These are phyloP conservation scores for Clavelina lepadiformis DNA, from an alignment of 23 tunicate genomes.

Conservation along the genomic window DNA sequence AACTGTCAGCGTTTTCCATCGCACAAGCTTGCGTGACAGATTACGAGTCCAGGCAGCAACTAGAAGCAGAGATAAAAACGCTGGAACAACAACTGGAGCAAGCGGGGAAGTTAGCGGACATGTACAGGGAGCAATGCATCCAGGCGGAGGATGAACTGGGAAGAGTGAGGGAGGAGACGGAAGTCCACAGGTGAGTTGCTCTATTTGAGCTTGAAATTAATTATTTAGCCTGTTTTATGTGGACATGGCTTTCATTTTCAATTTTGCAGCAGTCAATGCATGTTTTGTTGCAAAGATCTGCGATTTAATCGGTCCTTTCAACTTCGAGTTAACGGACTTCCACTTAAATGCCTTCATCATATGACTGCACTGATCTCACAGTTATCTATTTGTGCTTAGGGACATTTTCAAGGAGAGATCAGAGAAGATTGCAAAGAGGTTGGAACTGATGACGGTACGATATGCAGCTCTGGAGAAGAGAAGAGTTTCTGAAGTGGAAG, in stretches of 20 bases:
- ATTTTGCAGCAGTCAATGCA: too few species aligned
- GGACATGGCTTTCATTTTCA: too few species aligned
- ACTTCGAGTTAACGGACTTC: too few species aligned
- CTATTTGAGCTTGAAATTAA: background rate
- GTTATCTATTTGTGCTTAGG: too few species aligned
- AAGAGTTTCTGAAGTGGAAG: slow-evolving; percentile 84
- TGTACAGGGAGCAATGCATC: slow-evolving; percentile 97
- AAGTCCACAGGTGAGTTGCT: slow-evolving; percentile 56
- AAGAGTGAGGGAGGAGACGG: slow-evolving; percentile 73
- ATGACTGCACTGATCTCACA: too few species aligned
- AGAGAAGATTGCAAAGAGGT: slow-evolving; percentile 75
- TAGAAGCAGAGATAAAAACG: slow-evolving; percentile 63
- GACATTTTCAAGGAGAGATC: slow-evolving; percentile 86
- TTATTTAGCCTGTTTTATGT: too few species aligned
- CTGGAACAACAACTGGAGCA: slow-evolving; percentile 73
- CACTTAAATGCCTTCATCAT: too few species aligned
- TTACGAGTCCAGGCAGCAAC: slow-evolving; percentile 61
- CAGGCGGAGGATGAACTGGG: slow-evolving; percentile 85
- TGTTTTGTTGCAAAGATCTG: too few species aligned
- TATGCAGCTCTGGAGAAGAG: slow-evolving; percentile 89
- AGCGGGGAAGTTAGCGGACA: slow-evolving; percentile 91
- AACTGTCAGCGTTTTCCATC: slow-evolving; percentile 13
- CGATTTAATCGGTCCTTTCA: too few species aligned
- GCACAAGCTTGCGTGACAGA: slow-evolving; percentile 55
- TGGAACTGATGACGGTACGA: slow-evolving; percentile 79